A percentile compares a stretch with the other conserved stretches of the same genome.
Conservation (phyloP, 2,797 vertebrate genomes). For the Glossophaga mutica region DNA sequence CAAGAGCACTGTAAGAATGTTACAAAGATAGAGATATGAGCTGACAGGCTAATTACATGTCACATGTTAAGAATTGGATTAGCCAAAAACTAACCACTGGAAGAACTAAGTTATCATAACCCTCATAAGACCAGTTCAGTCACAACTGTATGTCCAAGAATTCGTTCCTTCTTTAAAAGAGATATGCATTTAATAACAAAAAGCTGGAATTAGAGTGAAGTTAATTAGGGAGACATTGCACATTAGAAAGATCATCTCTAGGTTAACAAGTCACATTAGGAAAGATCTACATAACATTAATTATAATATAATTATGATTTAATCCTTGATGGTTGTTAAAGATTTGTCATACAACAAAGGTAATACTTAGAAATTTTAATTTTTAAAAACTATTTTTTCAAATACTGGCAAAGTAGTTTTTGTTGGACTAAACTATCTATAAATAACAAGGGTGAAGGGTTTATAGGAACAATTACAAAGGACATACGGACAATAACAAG, state of each 20-base stretch:
- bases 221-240: neutral
- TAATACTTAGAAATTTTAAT: neutral
- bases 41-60: neutral
- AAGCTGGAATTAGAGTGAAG: neutral
- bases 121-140: neutral
- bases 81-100: neutral
- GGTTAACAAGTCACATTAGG: neutral
- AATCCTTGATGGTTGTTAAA: neutral
- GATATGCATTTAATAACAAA: neutral
- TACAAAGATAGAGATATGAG: neutral
- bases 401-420: neutral
- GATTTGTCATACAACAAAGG: neutral
- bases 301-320: neutral
- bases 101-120: neutral
- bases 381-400: neutral
- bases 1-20: neutral
- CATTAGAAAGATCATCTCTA: neutral
- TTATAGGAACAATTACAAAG: no score
- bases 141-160: neutral
- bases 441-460: neutral
- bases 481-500: no score
- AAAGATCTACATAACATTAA: neutral
- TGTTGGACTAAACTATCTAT: neutral
- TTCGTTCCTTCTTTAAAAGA: neutral
- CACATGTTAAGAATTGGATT: neutral